phyloP scores from a whole-genome alignment of 2,113 vertebrate species.

The Gobiocypris rarus region DNA sequence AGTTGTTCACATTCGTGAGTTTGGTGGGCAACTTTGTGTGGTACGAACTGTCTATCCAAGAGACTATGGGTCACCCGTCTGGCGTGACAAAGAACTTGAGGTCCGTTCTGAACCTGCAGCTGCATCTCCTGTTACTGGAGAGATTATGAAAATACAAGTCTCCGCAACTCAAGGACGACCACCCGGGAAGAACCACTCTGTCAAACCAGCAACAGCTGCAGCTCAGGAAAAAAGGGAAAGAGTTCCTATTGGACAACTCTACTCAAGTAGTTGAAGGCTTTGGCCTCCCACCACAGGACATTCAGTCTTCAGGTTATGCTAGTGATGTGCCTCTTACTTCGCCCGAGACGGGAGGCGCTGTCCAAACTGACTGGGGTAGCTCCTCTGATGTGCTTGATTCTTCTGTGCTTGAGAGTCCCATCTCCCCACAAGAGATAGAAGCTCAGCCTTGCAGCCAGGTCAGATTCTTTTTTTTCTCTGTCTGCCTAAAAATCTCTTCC shows the following conservation, averaged over 20 bases:
- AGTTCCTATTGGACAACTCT: slow-evolving; percentile 59
- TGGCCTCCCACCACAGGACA: slow-evolving; percentile 61
- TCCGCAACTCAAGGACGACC: slow-evolving; percentile 39
- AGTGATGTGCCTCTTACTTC: slow-evolving; percentile 79
- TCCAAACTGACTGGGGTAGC: slow-evolving; percentile 75
- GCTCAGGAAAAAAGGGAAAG: slow-evolving; percentile 26
- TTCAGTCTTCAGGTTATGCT: slow-evolving; percentile 74
- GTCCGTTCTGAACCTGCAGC: slow-evolving; percentile 57
- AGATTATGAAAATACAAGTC: slow-evolving; percentile 65
- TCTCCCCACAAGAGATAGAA: slow-evolving; percentile 61
- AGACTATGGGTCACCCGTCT: slow-evolving; percentile 75
- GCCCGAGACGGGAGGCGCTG: slow-evolving; percentile 71
- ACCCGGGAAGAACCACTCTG: neutral
- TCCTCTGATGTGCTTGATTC: slow-evolving; percentile 76
- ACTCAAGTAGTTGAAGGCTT: slow-evolving; percentile 39
- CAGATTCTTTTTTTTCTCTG: slow-evolving; percentile 41
- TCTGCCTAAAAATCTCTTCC: neutral
- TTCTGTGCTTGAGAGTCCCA: slow-evolving; percentile 71
- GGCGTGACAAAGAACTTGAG: slow-evolving; percentile 67
- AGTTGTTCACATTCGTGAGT: slow-evolving; percentile 78
- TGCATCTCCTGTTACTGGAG: slow-evolving; percentile 49
- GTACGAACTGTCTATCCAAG: slow-evolving; percentile 78
- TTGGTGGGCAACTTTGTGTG: slow-evolving; percentile 76
- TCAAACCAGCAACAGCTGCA: slow-evolving; percentile 15
- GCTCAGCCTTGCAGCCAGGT: slow-evolving; percentile 70